Conservation (phyloP, 53 echinoderm and acorn worm species). For the Antedon mediterranea region DNA sequence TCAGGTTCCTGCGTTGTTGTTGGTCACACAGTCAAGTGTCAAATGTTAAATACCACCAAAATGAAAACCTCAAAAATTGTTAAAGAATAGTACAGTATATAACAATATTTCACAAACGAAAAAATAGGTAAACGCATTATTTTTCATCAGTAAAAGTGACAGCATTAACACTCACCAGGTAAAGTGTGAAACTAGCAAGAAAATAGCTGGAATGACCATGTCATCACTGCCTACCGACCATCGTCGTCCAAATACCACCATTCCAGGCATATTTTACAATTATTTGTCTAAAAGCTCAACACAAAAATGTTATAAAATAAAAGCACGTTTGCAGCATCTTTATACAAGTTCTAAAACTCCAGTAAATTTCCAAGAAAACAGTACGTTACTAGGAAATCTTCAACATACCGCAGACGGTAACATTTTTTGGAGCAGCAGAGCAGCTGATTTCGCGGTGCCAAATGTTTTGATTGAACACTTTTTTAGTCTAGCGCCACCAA, state of each 20-base stretch:
- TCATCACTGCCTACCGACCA: constrained; percentile 97
- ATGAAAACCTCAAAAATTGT: too few species aligned
- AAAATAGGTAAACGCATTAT: too few species aligned
- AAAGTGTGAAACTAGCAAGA: constrained; percentile 48
- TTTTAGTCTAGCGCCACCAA: not conserved
- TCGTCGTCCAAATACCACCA: constrained; percentile 71
- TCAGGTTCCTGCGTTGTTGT: too few species aligned
- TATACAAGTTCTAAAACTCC: not conserved
- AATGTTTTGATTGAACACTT: not conserved
- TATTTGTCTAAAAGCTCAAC: not conserved
- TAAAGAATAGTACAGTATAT: too few species aligned
- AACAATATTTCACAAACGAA: too few species aligned
- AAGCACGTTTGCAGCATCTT: not conserved
- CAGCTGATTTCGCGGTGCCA: not conserved
- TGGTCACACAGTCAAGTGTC: too few species aligned
- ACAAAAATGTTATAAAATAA: not conserved
- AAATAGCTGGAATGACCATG: constrained; percentile 46
- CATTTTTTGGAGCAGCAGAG: not conserved
- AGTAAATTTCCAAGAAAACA: not conserved
- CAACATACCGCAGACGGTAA: not conserved
- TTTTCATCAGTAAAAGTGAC: too few species aligned
- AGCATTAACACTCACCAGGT: constrained; percentile 45
- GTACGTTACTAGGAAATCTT: not conserved
- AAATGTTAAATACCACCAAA: too few species aligned
- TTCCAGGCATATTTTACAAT: constrained; percentile 59